Percentiles rank a stretch among this genome's conserved stretches.
phyloP scores from a whole-genome alignment of 1,140 invertebrate genomes.

The Octopus sinensis region DNA sequence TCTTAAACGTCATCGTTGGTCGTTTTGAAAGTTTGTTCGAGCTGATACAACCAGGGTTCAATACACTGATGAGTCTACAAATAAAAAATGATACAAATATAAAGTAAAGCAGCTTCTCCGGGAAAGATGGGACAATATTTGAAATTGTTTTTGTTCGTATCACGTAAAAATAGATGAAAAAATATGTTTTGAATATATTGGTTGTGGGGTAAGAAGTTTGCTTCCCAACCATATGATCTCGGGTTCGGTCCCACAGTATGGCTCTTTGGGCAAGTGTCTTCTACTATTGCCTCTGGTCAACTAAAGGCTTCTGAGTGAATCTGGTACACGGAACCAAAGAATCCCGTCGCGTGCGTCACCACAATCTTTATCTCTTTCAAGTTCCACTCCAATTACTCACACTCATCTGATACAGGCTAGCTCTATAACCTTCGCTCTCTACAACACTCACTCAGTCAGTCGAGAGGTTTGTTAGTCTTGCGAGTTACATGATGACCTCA shows the following conservation, averaged over 20 bases:
- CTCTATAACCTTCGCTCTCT: too few species aligned
- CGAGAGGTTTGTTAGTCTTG: too few species aligned
- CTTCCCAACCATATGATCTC: not conserved
- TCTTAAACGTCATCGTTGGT: conserved; percentile 45
- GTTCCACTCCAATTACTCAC: too few species aligned
- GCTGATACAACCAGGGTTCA: conserved; percentile 28
- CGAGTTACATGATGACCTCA: too few species aligned
- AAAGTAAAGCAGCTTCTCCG: not conserved
- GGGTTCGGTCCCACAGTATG: not conserved
- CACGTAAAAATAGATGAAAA: not conserved
- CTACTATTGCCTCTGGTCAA: too few species aligned
- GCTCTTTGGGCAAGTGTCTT: too few species aligned
- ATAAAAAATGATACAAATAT: not conserved
- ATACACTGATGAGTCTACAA: not conserved
- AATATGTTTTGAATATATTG: not conserved
- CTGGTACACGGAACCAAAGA: too few species aligned
- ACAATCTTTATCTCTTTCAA: too few species aligned
- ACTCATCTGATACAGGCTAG: too few species aligned
- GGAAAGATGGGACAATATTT: not conserved
- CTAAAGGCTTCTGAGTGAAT: too few species aligned
- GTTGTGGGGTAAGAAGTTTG: not conserved
- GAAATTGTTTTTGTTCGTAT: not conserved
- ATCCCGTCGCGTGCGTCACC: too few species aligned
- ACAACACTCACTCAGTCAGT: too few species aligned
- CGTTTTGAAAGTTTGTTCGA: conserved; percentile 21